Evolutionary conservation across 2,888 invertebrate genomes (phyloP), one percentile per base, ranked within the genome.

Genomic region (Cacoxenus indagator): DNA sequence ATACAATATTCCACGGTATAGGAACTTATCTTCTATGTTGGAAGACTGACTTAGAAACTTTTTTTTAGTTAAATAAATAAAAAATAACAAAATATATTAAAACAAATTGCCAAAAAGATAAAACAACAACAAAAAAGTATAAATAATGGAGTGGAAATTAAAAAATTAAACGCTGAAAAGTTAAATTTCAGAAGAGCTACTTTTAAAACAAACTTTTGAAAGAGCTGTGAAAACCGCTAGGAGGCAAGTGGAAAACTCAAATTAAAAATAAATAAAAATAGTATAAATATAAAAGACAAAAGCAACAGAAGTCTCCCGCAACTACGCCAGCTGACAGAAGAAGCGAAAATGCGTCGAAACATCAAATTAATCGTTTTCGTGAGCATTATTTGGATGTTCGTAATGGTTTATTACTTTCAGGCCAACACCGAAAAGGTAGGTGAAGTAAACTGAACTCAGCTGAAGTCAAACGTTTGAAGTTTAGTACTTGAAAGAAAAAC

Each of bases 381-480:
- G 45, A 85, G 85, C 81, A 81, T 87, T 78, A 86, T 88, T 69
- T 87, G 87, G 87, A 88, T 87, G 88, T 87, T 87, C 73, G 86
- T 86, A 74, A 86, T 87, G 87, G 86, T 87, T 73, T 87, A 87
- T 76, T 87, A 86, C 77, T 86, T 87, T 72, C 87, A 87, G 76
- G 83, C 88, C 75, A 88, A 83, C 77, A 87, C 86, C 69, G 85
- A 86, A 78, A 87, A 87, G 87, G 87, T 87, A 74, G 85, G 88
- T 76, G 24, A 59, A 29, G 19, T 31, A 46, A 24, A 37, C 55
- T 29, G 45, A 68, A 59, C 31, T 3, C 11, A 43, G n/a, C 9
- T 14, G n/a, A 43, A 43, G n/a, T 8, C 48, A 48, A 48, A 17
- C 17, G 17, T 31, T 46, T 19, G 0, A 48, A 22, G 9, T 22